A percentile compares a stretch with the other conserved stretches of the same genome.
Conservation (phyloP, 2,113 vertebrate species). For the Stigmatopora argus region DNA sequence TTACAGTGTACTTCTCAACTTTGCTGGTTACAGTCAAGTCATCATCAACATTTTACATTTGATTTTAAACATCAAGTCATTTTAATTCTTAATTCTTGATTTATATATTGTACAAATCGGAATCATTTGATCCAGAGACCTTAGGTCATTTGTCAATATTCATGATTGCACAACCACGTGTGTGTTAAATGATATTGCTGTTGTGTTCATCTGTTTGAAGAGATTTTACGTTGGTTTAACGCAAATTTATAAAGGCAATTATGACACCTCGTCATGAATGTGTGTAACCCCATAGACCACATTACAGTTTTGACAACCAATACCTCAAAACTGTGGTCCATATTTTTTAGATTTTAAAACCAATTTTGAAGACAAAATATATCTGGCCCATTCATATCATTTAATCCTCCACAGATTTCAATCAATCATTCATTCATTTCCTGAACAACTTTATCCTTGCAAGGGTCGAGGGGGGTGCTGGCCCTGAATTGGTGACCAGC, state of each 20-base stretch:
- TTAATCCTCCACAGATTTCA: too few relatives aligned
- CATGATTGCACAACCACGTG: not conserved
- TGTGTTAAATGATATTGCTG: not conserved
- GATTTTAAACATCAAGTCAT: not conserved
- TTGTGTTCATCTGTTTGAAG: not conserved
- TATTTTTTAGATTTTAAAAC: too few relatives aligned
- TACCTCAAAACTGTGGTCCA: too few relatives aligned
- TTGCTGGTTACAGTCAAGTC: not conserved
- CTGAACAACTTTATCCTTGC: too few relatives aligned
- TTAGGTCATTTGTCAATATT: not conserved
- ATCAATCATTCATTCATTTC: too few relatives aligned
- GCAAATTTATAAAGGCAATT: not conserved
- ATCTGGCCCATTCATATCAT: too few relatives aligned
- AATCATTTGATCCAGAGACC: not conserved
- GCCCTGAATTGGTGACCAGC: too few relatives aligned
- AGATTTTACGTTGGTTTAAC: not conserved
- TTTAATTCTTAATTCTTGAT: not conserved
- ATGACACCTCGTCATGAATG: too few relatives aligned
- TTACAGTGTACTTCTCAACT: not conserved
- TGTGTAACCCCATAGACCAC: too few relatives aligned
- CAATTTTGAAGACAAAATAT: too few relatives aligned
- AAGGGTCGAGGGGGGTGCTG: too few relatives aligned
- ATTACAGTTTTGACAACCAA: too few relatives aligned
- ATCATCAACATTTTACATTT: not conserved
- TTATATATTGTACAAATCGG: not conserved